Conservation (phyloP, 2,797 vertebrate species). For the Micrastur ruficollis region DNA sequence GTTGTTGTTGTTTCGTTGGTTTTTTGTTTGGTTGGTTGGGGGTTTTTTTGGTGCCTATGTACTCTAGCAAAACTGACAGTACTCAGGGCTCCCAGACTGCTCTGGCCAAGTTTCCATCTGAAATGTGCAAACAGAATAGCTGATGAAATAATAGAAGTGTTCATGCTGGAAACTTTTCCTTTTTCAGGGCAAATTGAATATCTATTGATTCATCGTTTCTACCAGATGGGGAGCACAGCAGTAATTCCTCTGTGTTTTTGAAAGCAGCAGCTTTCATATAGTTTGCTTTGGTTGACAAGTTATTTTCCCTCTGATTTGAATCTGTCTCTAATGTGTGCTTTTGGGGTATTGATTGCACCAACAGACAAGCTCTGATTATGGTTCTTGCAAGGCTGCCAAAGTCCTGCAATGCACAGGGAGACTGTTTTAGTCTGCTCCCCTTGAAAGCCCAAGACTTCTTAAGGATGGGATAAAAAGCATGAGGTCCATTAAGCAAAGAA, state of each 20-base stretch:
- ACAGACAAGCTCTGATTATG: constrained; percentile 38
- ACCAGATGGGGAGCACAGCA: constrained; percentile 43
- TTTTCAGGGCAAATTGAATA: constrained; percentile 37
- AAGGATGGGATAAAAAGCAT: background rate
- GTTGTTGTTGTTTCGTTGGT: background rate
- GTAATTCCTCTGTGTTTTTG: constrained; percentile 12
- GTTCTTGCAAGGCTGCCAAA: background rate
- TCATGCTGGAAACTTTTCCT: constrained; percentile 20
- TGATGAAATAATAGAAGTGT: constrained; percentile 39
- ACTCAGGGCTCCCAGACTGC: background rate
- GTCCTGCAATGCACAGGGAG: background rate
- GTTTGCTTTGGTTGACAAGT: constrained; percentile 45
- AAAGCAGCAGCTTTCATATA: constrained; percentile 19
- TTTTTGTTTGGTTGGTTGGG: background rate
- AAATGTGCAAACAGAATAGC: constrained; percentile 28
- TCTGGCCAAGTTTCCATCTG: constrained; percentile 18
- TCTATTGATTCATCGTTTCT: constrained; percentile 42
- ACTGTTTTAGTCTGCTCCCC: background rate
- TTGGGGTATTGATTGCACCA: background rate
- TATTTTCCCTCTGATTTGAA: constrained; percentile 54
- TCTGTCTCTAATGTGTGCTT: constrained; percentile 2
- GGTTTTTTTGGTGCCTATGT: background rate
- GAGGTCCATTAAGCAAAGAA: background rate
- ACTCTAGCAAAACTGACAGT: constrained; percentile 17
- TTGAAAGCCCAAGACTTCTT: background rate